These are phyloP conservation scores for Clistopyga incitator DNA, from an alignment of 2,888 invertebrate species.

Conservation along the genomic window DNA sequence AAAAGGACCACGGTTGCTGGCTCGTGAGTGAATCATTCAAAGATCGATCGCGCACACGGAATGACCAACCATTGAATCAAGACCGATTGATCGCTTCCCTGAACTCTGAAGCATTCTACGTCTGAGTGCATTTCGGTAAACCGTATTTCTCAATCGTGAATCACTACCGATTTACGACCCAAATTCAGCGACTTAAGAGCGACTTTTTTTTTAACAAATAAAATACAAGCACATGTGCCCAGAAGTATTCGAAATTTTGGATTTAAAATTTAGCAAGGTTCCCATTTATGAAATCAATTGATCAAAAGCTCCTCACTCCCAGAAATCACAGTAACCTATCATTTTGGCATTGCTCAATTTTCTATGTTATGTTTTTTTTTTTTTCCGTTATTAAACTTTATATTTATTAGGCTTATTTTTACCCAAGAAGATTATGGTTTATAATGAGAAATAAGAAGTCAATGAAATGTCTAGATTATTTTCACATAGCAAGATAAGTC, in stretches of 20 bases:
- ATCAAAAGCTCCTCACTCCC: too few species aligned
- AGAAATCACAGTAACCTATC: background rate
- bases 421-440: too few species aligned
- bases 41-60: conserved; percentile 33
- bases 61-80: conserved; percentile 31
- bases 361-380: too few species aligned
- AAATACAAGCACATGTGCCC: background rate
- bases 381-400: too few species aligned
- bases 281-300: too few species aligned
- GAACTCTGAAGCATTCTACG: background rate
- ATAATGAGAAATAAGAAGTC: too few species aligned
- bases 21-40: conserved; percentile 33
- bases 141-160: background rate
- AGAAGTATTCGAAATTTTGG: background rate
- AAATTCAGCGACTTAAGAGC: background rate
- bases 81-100: conserved; percentile 29
- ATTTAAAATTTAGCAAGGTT: background rate
- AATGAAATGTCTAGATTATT: too few species aligned
- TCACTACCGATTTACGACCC: background rate
- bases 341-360: background rate
- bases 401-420: too few species aligned
- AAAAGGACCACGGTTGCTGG: conserved; percentile 24
- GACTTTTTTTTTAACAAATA: background rate
- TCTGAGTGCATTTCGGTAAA: background rate
- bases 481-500: too few species aligned